phyloP scores from a whole-genome alignment of 2,797 vertebrate species.

The Darevskia mixta region DNA sequence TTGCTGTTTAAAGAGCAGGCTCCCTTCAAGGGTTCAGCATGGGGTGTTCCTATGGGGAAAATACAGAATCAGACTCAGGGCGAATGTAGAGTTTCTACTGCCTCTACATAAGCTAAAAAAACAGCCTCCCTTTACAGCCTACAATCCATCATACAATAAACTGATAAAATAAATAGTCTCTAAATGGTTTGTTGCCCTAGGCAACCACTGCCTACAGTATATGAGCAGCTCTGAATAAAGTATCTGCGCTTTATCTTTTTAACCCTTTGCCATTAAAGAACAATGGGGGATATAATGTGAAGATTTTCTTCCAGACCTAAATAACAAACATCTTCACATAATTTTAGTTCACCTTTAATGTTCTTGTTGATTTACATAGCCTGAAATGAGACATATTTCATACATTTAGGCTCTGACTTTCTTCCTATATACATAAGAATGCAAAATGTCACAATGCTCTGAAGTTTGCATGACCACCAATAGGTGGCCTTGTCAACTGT shows the following conservation, averaged over 20 bases:
- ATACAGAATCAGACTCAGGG: slow-evolving; percentile 20
- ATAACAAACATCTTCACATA: neutral
- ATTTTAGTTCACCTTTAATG: slow-evolving; percentile 13
- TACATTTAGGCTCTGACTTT: neutral
- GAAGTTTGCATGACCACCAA: too few species aligned
- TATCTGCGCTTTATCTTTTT: slow-evolving; percentile 46
- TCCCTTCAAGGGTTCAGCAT: slow-evolving; percentile 58
- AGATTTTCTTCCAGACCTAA: slow-evolving; percentile 33
- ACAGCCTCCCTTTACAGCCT: slow-evolving; percentile 33
- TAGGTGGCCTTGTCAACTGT: too few species aligned
- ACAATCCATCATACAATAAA: slow-evolving; percentile 46
- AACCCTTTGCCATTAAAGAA: slow-evolving; percentile 49
- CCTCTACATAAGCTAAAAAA: slow-evolving; percentile 45
- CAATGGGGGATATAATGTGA: neutral
- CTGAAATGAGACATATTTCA: neutral
- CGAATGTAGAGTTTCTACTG: slow-evolving; percentile 16
- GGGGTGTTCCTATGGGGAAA: slow-evolving; percentile 19
- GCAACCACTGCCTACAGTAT: slow-evolving; percentile 58
- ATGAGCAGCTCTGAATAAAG: slow-evolving; percentile 50
- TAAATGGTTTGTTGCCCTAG: slow-evolving; percentile 67
- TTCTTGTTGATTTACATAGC: neutral
- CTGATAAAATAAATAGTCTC: slow-evolving; percentile 48
- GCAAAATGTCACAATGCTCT: too few species aligned
- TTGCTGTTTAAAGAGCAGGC: slow-evolving; percentile 37
- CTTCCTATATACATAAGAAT: neutral